Base-by-base conservation (phyloP, 2,888 invertebrate species). In the Silvanus unidentatus region DNA sequence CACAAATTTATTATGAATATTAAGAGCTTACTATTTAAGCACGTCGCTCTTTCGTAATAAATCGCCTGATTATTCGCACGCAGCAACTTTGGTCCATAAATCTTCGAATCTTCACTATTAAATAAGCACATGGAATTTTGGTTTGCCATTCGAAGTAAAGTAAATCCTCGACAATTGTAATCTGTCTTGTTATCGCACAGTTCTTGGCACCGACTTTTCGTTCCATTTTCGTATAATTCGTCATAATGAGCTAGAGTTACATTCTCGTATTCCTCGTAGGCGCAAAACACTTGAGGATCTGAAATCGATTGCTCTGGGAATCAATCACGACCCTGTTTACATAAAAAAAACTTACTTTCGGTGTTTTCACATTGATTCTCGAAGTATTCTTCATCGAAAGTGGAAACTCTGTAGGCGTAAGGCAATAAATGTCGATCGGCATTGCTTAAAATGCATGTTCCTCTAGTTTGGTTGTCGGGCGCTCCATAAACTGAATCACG, bases 31-130 rank as follows among this genome's bases (percentile, higher is more conserved):
- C 92, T 81, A 67, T 92, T 88, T 27, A 92, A 77, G 65, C 92
- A 93, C 49, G 84, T 82, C 38, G 89, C 88, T 54, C 86, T 80
- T 57, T 92, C 83, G 63, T 84, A 86, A 68, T 90, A 92, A 30
- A 79, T 76, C 6, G 83, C 83, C 22, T 77, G 76, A 0, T 76
- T 66, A 16, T 75, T 73, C 29, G 76, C 66, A 22, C 78, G 70
- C 46, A 90, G 69, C 39, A 84, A 75, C 70, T 83, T 82, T 1
- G 88, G 86, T 44, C 90, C 88, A 39, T 84, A 77, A n/a, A 86
- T 81, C 55, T 85, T 79, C 42, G 85, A 82, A 66, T 91, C 89
- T 69, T 90, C 89, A 47, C 88, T 85, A 70, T 90, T 89, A 38
- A 92, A 73, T 50, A 82, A 77, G 60, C 89, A 90, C 48, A 45